These are phyloP conservation scores for Ormia ochracea DNA, from an alignment of 2,888 invertebrate genomes.

Conservation along the genomic window DNA sequence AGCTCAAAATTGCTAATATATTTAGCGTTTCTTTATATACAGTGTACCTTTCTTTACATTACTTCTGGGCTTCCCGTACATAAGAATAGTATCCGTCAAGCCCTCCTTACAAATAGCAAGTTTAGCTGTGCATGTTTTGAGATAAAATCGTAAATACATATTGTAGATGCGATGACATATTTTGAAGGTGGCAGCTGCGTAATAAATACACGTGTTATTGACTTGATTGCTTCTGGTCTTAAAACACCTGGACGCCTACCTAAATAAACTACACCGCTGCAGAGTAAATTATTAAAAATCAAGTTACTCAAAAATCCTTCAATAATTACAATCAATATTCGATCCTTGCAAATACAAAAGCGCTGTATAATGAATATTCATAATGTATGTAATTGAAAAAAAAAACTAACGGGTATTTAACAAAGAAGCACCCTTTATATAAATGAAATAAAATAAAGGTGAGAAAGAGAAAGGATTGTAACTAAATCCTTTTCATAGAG, in stretches of 20 bases:
- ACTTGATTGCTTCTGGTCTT: conserved; percentile 34
- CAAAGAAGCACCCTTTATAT: conserved; percentile 49
- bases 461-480: conserved; percentile 63
- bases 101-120: too few relatives aligned
- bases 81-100: too few relatives aligned
- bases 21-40: too few relatives aligned
- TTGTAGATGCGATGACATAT: too few relatives aligned
- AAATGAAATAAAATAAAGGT: neutral
- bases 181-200: conserved; percentile 55
- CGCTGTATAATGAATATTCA: conserved; percentile 49
- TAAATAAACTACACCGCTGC: conserved; percentile 21
- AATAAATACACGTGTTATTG: conserved; percentile 47
- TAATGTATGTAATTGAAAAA: conserved; percentile 37
- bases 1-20: too few relatives aligned
- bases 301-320: conserved; percentile 30
- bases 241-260: conserved; percentile 58
- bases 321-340: neutral
- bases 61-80: too few relatives aligned
- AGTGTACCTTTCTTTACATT: too few relatives aligned
- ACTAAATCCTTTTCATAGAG: conserved; percentile 62
- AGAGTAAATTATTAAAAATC: conserved; percentile 52
- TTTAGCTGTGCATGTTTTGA: too few relatives aligned
- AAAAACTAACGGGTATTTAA: conserved; percentile 49
- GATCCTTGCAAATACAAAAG: conserved; percentile 16
- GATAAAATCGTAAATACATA: too few relatives aligned